Evolutionary conservation across 2,888 invertebrate species (phyloP).

Genomic region (Drosophila ochracea): DNA sequence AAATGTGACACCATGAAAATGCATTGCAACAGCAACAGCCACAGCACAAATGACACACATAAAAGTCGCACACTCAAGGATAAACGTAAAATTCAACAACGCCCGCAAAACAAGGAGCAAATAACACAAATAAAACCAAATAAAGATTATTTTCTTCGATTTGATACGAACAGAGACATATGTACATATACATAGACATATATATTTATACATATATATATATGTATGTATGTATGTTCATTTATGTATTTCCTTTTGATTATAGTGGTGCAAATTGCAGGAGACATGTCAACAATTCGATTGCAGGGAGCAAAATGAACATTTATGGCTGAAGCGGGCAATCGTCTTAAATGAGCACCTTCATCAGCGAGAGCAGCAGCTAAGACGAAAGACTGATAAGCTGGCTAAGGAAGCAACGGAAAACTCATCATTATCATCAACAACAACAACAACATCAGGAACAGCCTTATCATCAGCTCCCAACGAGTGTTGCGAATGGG

Average conservation of each 20-base stretch:
- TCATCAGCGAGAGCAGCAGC: constrained; percentile 30
- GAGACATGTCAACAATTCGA: constrained; percentile 85
- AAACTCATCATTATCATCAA: constrained; percentile 50
- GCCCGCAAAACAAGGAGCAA: constrained; percentile 35
- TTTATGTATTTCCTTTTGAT: constrained; percentile 62
- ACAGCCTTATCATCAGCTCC: constrained; percentile 31
- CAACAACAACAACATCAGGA: constrained; percentile 27
- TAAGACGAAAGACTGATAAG: constrained; percentile 40
- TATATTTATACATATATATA: constrained; percentile 9
- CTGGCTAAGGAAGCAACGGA: constrained; percentile 29
- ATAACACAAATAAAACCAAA: constrained; percentile 57
- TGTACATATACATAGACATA: not conserved
- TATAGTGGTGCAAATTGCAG: constrained; percentile 85
- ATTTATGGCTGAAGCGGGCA: constrained; percentile 85
- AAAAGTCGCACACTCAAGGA: constrained; percentile 53
- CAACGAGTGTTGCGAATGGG: constrained; percentile 27
- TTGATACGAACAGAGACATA: constrained; percentile 27
- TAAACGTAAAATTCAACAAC: constrained; percentile 71
- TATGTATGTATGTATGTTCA: constrained; percentile 39
- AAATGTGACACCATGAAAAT: constrained; percentile 53
- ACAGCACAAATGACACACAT: constrained; percentile 50
- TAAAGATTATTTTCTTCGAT: constrained; percentile 66
- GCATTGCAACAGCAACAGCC: constrained; percentile 34
- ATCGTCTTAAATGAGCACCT: constrained; percentile 83
- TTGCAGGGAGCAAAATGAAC: constrained; percentile 84